phyloP scores from a whole-genome alignment of 2,113 vertebrate genomes.

The Tragelaphus imberbis region DNA sequence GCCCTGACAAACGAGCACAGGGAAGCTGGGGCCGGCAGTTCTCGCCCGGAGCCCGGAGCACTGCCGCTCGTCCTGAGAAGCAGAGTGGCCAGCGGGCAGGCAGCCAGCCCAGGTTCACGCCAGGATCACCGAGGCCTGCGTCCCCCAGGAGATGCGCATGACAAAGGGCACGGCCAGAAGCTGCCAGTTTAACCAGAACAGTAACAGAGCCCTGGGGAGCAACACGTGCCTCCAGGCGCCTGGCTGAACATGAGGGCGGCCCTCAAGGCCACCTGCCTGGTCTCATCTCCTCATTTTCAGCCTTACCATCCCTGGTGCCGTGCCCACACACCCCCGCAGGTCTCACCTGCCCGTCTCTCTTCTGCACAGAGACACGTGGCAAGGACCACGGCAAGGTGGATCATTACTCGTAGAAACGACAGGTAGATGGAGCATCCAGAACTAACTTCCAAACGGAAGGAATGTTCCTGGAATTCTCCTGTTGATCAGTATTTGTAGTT shows the following conservation, averaged over 20 bases:
- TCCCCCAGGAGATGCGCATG: background rate
- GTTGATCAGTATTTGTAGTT: background rate
- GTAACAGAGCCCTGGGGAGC: background rate
- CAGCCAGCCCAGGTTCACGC: background rate
- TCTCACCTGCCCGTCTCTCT: background rate
- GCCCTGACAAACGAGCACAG: background rate
- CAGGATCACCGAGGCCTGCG: background rate
- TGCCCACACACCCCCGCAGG: accelerated
- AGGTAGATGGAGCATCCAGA: background rate
- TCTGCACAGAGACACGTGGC: background rate
- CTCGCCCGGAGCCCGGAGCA: background rate
- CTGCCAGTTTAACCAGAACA: background rate
- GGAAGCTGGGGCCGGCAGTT: background rate
- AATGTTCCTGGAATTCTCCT: background rate
- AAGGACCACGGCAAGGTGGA: background rate
- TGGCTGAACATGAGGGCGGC: background rate
- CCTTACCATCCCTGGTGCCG: accelerated
- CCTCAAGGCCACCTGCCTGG: background rate
- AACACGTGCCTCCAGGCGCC: accelerated
- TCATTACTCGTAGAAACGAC: background rate
- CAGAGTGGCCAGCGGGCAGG: background rate
- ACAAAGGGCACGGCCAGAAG: background rate
- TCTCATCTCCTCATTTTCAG: background rate
- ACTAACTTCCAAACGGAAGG: background rate
- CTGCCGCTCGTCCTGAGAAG: background rate